Conservation (phyloP, 2,888 invertebrate species). For the Linyphia triangularis region DNA sequence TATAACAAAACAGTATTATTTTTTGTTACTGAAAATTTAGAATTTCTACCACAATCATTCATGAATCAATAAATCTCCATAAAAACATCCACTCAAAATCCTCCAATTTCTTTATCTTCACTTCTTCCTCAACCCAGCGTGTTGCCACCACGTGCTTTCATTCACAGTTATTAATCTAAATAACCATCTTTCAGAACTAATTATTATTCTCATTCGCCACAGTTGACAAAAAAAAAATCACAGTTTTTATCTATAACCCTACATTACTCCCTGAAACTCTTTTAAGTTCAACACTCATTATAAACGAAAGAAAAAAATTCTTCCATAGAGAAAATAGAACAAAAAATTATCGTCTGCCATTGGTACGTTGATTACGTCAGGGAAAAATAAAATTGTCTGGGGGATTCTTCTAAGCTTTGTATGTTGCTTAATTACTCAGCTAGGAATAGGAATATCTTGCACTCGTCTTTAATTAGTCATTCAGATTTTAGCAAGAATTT, state of each 20-base stretch:
- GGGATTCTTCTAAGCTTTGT: constrained; percentile 14
- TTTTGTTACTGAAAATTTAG: too few relatives aligned
- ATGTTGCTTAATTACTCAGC: constrained; percentile 37
- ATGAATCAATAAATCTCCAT: background rate
- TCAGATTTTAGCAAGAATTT: constrained; percentile 29
- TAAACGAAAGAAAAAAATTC: background rate
- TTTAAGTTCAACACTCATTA: constrained; percentile 38
- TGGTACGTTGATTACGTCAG: constrained; percentile 41
- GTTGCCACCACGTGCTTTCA: background rate
- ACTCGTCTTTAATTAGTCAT: constrained; percentile 51
- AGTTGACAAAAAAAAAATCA: background rate
- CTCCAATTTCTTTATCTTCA: background rate
- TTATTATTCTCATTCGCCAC: constrained; percentile 51
- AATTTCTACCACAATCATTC: background rate
- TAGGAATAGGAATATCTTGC: background rate
- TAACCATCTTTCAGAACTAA: constrained; percentile 60
- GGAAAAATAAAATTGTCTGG: constrained; percentile 10
- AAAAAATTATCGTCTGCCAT: constrained; percentile 34
- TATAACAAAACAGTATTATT: too few relatives aligned
- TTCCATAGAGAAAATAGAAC: constrained; percentile 5
- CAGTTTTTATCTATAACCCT: constrained; percentile 22
- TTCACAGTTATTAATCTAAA: constrained; percentile 54
- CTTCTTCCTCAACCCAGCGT: background rate
- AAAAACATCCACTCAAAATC: background rate
- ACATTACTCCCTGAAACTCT: background rate